Evolutionary conservation across 2,797 vertebrate genomes (phyloP), one percentile per base, ranked within the genome.

Genomic region (Bufotes viridis): DNA sequence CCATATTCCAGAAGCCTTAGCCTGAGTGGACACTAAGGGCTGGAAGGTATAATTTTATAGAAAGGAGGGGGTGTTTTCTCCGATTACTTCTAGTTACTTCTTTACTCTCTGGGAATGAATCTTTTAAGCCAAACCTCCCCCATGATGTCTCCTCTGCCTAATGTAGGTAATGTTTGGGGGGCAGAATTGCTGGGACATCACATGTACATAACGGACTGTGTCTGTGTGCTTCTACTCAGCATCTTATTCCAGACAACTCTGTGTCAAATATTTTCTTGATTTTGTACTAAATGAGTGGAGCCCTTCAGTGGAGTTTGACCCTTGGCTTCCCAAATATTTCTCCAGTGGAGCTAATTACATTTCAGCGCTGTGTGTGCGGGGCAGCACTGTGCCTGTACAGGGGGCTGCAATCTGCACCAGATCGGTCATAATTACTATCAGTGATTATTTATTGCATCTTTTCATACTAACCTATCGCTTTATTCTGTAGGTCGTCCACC

Each of bases 221-320:
- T n/a, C n/a, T n/a, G 70, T 79, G 13, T 79, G 65, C 63, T 81
- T 67, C 60, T 60, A 9, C 2, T 80, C 8, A 72, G 63, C 82
- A 61, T 80, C 11, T 67, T 88, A 88, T 88, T 88, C 42, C 42
- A 69, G 67, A 84, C 61, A 55, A 9, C 22, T 58, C 51, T 70
- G 34, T 61, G 70, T 88, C 29, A 79, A 84, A 79, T 88, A 84
- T 78, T 84, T 61, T 58, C 81, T 84, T 84, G 12, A 88, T 88
- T 79, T 80, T 80, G 42, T 42, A 75, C 63, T 80, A 24, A 63
- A 79, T 84, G 60, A 84, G 67, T 60, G 12, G 53, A 61, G 65
- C 78, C 82, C 74, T 80, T 79, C 63, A 84, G 61, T 74, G 72
- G 74, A 82, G 15, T 13, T 4, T 88, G 87, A 88, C 87, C 87